phyloP scores from a whole-genome alignment of 2,888 invertebrate genomes.

The Trypoxylon attenuatum region DNA sequence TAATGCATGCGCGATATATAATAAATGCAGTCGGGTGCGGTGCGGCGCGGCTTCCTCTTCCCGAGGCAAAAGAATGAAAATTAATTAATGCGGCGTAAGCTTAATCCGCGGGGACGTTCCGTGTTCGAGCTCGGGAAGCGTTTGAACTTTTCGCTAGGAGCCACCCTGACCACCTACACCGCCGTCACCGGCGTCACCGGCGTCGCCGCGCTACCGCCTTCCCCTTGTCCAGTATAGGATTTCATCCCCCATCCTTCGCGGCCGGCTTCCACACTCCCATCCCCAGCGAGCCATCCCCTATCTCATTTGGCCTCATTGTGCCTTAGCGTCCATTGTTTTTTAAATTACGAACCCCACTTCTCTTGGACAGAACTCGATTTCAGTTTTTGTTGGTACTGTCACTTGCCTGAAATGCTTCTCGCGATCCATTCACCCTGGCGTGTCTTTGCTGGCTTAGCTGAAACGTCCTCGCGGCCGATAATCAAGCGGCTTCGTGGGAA shows the following conservation, averaged over 20 bases:
- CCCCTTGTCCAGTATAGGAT: conserved; percentile 69
- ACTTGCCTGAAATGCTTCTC: conserved; percentile 68
- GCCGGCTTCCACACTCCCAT: conserved; percentile 54
- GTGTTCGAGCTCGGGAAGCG: conserved; percentile 58
- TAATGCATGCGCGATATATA: not conserved
- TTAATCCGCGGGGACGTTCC: conserved; percentile 31
- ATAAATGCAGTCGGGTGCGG: not conserved
- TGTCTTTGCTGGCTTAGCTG: conserved; percentile 7
- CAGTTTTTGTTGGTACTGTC: conserved; percentile 68
- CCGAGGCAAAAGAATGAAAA: conserved; percentile 34
- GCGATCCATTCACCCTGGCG: conserved; percentile 35
- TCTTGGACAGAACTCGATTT: conserved; percentile 69
- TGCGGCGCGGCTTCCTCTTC: conserved; percentile 3
- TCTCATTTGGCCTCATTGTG: conserved; percentile 74
- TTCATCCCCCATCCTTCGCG: conserved; percentile 63
- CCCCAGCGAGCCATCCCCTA: conserved; percentile 67
- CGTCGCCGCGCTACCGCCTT: conserved; percentile 45
- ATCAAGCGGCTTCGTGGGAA: conserved; percentile 26
- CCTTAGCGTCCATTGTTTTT: conserved; percentile 73
- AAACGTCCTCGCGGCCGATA: conserved; percentile 44
- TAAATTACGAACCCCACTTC: conserved; percentile 73
- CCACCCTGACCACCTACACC: conserved; percentile 60
- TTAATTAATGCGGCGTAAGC: conserved; percentile 36
- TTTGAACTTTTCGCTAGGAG: conserved; percentile 65
- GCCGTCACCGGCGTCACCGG: too few species aligned